A percentile compares a stretch with the other conserved stretches of the same genome.
phyloP scores from a whole-genome alignment of 2,888 invertebrate genomes.

The Nymphalis urticae region DNA sequence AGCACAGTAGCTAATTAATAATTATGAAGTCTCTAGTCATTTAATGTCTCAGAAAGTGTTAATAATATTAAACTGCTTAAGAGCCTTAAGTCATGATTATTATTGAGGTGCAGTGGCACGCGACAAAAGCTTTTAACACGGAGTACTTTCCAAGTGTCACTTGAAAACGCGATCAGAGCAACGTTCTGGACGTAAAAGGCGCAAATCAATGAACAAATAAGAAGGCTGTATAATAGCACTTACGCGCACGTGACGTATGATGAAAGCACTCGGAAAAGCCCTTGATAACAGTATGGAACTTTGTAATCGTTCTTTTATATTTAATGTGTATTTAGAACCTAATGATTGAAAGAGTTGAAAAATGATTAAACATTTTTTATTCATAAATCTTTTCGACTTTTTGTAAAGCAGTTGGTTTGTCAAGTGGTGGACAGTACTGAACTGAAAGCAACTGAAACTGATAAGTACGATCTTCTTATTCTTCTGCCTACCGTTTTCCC shows the following conservation, averaged over 20 bases:
- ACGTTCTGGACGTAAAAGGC: conserved; percentile 35
- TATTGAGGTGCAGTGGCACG: conserved; percentile 29
- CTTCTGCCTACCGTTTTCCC: no score
- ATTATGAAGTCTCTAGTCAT: no score
- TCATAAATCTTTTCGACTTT: no score
- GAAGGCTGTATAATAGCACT: conserved; percentile 55
- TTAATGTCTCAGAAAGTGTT: no score
- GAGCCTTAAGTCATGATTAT: not conserved
- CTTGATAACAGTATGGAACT: conserved; percentile 32
- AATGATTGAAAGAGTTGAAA: not conserved
- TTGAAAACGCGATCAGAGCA: conserved; percentile 28
- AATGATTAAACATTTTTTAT: no score
- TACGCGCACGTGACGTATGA: conserved; percentile 64
- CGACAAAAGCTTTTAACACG: conserved; percentile 32
- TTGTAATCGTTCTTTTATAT: conserved; percentile 4
- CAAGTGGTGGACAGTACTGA: no score
- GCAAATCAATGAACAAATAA: conserved; percentile 38
- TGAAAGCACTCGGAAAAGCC: conserved; percentile 37
- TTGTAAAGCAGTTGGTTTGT: no score
- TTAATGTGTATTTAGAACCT: conserved; percentile 3
- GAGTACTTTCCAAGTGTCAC: conserved; percentile 31
- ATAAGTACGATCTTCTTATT: no score
- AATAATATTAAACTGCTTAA: no score
- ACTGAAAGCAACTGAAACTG: no score
- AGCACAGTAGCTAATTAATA: no score